Base-by-base conservation (phyloP, 2,797 vertebrate species). In the Tapera naevia region DNA sequence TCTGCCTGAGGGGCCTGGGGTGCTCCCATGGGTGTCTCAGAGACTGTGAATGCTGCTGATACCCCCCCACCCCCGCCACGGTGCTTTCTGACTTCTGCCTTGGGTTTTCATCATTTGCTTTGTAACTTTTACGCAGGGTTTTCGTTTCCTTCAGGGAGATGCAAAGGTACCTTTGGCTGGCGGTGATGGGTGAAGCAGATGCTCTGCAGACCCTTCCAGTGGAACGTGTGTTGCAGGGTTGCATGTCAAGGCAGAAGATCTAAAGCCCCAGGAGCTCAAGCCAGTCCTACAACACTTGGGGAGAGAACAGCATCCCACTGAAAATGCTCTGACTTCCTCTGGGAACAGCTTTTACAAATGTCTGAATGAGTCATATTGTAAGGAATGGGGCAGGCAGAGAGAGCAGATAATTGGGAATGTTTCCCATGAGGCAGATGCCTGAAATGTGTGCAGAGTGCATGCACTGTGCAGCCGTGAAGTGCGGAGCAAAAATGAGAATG, bases 311-410 rank as follows among this genome's bases (percentile, higher is more conserved):
- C 7, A 60, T 80, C 80, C 54, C 58, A 3, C 45, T 72, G 88
- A 51, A 80, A 91, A 79, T 13, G 57, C 41, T 50, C 53, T 21
- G 50, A n/a, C 70, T 86, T 72, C 82, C 85, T 83, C 57, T 69
- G 89, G 82, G 86, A 96, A 51, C 70, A 53, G 61, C 71, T 11
- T 35, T 64, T 81, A 67, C 50, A 11, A 73, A 60, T 2, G 30
- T 19, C 72, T 83, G 86, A 71, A 19, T 3, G 19, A 85, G 84
- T 92, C 30, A 45, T 67, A 35, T 51, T 27, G 69, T 54, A 84
- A 92, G 84, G 89, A 92, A 87, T 3, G 27, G 86, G 74, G 67
- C 83, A 71, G 83, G 84, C 67, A 86, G 88, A 17, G 78, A 25
- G 81, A 91, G 67, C 33, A 43, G 86, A 46, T 89, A 61, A 78